Conservation (phyloP, 2,888 invertebrate genomes). For the Hymenopus coronatus region DNA sequence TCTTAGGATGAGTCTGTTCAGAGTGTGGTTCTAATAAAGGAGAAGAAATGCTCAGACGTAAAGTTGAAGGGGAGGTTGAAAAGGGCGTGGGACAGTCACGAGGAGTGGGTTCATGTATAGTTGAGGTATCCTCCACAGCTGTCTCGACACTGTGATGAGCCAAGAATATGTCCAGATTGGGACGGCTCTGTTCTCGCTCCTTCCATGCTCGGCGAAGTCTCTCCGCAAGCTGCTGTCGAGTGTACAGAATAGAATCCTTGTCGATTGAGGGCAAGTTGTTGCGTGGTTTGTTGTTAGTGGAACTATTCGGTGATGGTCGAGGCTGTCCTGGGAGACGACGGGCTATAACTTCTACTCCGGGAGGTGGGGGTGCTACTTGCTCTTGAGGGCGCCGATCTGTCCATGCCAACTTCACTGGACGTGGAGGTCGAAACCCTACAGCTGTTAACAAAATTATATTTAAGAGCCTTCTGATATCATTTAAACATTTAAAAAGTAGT, state of each 20-base stretch:
- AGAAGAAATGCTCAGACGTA: not conserved
- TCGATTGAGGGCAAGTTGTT: not conserved
- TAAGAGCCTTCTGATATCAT: too few relatives aligned
- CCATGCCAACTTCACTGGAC: slow-evolving; percentile 19
- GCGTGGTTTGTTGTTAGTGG: not conserved
- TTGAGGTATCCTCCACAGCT: not conserved
- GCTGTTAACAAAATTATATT: not conserved
- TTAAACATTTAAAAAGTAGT: not conserved
- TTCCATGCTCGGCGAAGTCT: slow-evolving; percentile 52
- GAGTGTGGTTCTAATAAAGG: not conserved
- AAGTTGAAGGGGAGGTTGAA: not conserved
- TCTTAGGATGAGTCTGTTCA: not conserved
- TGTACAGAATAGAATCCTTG: slow-evolving; percentile 27
- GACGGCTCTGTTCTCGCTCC: slow-evolving; percentile 40
- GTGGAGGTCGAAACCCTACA: not conserved
- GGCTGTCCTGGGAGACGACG: slow-evolving; percentile 17
- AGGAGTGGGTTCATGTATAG: not conserved
- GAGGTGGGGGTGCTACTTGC: not conserved
- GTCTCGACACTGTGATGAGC: slow-evolving; percentile 47
- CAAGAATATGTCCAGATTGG: slow-evolving; percentile 50
- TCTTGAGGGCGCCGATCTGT: not conserved
- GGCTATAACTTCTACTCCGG: slow-evolving; percentile 22
- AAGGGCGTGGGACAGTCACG: not conserved
- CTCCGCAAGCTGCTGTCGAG: slow-evolving; percentile 52
- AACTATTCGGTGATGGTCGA: not conserved